These are phyloP conservation scores for Amiota communis DNA, from an alignment of 2,888 invertebrate species.

Conservation along the genomic window DNA sequence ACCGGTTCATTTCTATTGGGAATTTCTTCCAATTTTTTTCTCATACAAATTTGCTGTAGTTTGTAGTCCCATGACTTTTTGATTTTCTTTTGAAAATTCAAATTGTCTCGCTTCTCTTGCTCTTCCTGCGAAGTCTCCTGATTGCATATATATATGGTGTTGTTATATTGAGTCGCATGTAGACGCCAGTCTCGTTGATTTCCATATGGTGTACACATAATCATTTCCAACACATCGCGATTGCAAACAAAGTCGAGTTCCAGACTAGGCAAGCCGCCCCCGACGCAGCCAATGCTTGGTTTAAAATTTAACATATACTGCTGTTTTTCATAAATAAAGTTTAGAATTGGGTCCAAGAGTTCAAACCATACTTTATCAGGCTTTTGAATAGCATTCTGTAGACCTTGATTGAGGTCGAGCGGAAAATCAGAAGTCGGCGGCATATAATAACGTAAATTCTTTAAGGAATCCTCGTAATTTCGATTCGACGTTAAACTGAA, in stretches of 20 bases:
- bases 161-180: conserved; percentile 10
- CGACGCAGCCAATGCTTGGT: neutral
- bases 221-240: neutral
- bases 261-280: neutral
- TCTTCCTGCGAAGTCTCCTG: conserved; percentile 10
- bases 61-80: conserved; percentile 12
- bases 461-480: neutral
- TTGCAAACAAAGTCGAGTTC: conserved; percentile 1
- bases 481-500: conserved; percentile 1
- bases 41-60: neutral
- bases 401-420: neutral
- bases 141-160: conserved; percentile 7
- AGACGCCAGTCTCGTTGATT: neutral
- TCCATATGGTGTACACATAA: conserved; percentile 20
- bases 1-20: neutral
- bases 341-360: neutral
- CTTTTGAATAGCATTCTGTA: conserved; percentile 14
- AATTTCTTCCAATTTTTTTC: neutral
- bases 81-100: neutral
- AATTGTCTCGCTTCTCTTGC: neutral
- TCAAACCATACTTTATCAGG: neutral
- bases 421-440: neutral
- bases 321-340: neutral
- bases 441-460: neutral
- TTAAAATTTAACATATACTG: neutral